These are phyloP conservation scores for Conopomorpha cramerella DNA, from an alignment of 1,140 invertebrate species.

Conservation along the genomic window DNA sequence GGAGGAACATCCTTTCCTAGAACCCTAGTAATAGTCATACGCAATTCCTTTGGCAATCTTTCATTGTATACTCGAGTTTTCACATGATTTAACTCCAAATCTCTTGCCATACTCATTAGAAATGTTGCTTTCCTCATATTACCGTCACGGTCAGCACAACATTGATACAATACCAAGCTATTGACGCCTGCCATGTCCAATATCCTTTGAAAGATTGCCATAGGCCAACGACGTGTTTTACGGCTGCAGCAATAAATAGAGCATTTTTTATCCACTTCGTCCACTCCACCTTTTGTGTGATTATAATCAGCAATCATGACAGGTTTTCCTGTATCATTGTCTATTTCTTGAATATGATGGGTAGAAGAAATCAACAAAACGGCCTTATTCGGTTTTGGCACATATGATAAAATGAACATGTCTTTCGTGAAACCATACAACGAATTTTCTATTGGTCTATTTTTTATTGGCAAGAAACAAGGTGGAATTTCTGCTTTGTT, in stretches of 20 bases:
- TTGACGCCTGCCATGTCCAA: conserved; percentile 25
- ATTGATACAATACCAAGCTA: conserved; percentile 12
- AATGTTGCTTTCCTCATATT: conserved; percentile 13
- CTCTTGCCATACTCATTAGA: neutral
- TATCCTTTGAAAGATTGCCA: conserved; percentile 26
- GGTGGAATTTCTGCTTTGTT: conserved; percentile 43
- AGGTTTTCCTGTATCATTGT: conserved; percentile 24
- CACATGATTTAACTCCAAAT: too few species aligned
- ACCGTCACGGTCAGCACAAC: conserved; percentile 9
- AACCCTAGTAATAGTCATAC: too few species aligned
- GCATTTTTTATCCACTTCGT: conserved; percentile 37
- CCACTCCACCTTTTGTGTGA: conserved; percentile 41
- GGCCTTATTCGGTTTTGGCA: conserved; percentile 15
- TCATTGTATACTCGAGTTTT: too few species aligned
- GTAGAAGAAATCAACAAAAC: conserved; percentile 22
- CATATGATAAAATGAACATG: conserved; percentile 12
- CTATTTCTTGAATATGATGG: conserved; percentile 15
- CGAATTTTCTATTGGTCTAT: conserved; percentile 5
- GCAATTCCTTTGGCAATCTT: too few species aligned
- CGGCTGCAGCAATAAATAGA: conserved; percentile 25
- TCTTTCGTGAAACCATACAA: conserved; percentile 16
- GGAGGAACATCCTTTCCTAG: too few species aligned
- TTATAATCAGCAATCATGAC: conserved; percentile 43
- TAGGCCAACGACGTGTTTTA: conserved; percentile 31
- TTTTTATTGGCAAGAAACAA: conserved; percentile 7